Evolutionary conservation across 2,888 invertebrate genomes (phyloP).

Genomic region (Leptodirus hochenwartii): DNA sequence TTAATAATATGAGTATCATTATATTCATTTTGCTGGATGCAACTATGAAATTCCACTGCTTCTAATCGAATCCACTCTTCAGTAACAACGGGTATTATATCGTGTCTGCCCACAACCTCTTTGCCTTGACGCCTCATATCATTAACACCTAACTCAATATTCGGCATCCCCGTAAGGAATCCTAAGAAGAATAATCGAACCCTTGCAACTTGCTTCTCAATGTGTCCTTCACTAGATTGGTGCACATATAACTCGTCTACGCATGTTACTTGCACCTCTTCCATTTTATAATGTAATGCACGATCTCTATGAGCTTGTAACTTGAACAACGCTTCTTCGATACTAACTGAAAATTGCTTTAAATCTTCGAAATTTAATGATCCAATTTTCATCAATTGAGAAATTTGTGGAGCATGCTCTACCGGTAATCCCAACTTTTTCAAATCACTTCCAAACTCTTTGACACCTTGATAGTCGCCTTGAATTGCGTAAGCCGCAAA

Average conservation of each 20-base stretch:
- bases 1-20: constrained; percentile 68
- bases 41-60: constrained; percentile 83
- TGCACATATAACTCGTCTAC: constrained; percentile 88
- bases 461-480: constrained; percentile 83
- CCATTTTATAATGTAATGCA: constrained; percentile 84
- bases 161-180: constrained; percentile 91
- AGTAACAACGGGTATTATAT: constrained; percentile 95
- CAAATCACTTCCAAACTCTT: constrained; percentile 83
- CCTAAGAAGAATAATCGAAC: constrained; percentile 92
- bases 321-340: constrained; percentile 86
- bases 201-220: constrained; percentile 81
- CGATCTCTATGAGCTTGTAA: constrained; percentile 73
- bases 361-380: constrained; percentile 77
- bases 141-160: constrained; percentile 92
- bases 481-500: constrained; percentile 89
- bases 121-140: constrained; percentile 96
- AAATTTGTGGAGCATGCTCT: constrained; percentile 93
- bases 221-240: constrained; percentile 66
- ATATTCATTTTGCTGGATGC: constrained; percentile 83
- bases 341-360: constrained; percentile 74
- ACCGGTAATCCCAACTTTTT: constrained; percentile 88
- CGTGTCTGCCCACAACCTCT: constrained; percentile 96
- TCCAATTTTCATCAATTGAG: constrained; percentile 91
- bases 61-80: constrained; percentile 99
- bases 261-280: constrained; percentile 84